Base-by-base conservation (phyloP, 2,797 vertebrate species). In the Poecilia picta region DNA sequence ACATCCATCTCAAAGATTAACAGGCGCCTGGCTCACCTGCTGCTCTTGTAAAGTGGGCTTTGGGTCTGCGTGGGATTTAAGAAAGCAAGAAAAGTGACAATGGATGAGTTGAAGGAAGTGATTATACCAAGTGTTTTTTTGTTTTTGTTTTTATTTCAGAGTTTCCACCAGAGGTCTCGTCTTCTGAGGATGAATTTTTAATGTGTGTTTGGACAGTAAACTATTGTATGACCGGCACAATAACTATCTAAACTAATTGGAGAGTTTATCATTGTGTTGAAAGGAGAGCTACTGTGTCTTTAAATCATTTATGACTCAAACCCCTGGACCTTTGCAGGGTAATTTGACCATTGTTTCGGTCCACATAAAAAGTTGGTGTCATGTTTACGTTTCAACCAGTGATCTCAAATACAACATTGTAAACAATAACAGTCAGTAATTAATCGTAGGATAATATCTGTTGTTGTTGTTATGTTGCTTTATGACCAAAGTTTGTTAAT, bases 251-350 rank as follows among this genome's bases (percentile, higher is more conserved):
- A 31, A 41, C 78, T 92, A 91, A 91, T 91, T 85, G 74, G 77
- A 83, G 90, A 87, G 84, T 90, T 90, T 88, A 85, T 84, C 81
- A 71, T 62, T 6, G 4, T 47, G 64, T 71, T 68, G 78, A 80
- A 59, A 74, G 76, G 62, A 68, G 75, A 82, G 74, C 80, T 57
- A 79, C 83, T 53, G 72, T 64, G 77, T 49, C 74, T 88, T 68
- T 95, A 88, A 94, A 95, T 93, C 72, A 93, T 95, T 88, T 46
- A 95, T 91, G 83, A 82, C 25, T 78, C 79, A 57, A 74, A 82
- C 62, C 47, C 36, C n/a, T 79, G 73, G 55, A 80, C 64, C 82
- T 89, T 83, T 86, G 87, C 45, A 43, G 66, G 57, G 78, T 66
- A 77, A 89, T 83, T 79, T 41, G 81, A 76, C 78, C 31, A 25